Evolutionary conservation across 2,888 invertebrate genomes (phyloP), one percentile per base, ranked within the genome.

Genomic region (Anoplius nigerrimus): DNA sequence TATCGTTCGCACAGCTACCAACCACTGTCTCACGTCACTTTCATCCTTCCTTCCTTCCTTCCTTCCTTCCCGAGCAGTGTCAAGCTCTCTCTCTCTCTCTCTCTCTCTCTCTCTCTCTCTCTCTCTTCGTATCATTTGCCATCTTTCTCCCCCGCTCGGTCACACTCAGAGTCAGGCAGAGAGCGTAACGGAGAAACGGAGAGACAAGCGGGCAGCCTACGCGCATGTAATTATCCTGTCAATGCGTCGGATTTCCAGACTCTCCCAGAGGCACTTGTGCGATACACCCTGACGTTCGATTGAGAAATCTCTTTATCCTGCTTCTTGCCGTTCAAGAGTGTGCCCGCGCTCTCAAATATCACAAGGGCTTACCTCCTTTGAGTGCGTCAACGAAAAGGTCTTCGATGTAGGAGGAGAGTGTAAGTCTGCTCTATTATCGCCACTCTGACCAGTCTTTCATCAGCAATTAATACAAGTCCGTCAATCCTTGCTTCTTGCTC

Each of bases 201-300:
- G 73, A 58, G 67, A 67, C 69, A 62, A 63, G 60, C 60, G 68
- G 69, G 64, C 75, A 54, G 66, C 82, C 78, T 78, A 81, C 82
- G 76, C 75, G 70, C 79, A 72, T 79, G 82, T 82, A 84, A 84
- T 84, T 84, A 84, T 84, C 82, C 80, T 81, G 84, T 84, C 84
- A 82, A 84, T 84, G 83, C 74, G 69, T 72, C 71, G 69, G 78
- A 78, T 75, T 75, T 72, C 75, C 80, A 80, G n/a, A 78, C 74
- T 65, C 70, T 66, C 80, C 73, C 66, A 20, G 71, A 71, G 71
- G 62, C 69, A 34, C 56, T 66, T 67, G 62, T 75, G 70, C 61
- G 78, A 74, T 76, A 73, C 77, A 61, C 70, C 69, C 66, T 59
- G 74, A 70, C 34, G 34, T 71, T 74, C 70, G 71, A 79, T 71